A percentile compares a stretch with the other conserved stretches of the same genome.
phyloP scores from a whole-genome alignment of 2,797 vertebrate genomes.

The Melanotaenia boesemani region DNA sequence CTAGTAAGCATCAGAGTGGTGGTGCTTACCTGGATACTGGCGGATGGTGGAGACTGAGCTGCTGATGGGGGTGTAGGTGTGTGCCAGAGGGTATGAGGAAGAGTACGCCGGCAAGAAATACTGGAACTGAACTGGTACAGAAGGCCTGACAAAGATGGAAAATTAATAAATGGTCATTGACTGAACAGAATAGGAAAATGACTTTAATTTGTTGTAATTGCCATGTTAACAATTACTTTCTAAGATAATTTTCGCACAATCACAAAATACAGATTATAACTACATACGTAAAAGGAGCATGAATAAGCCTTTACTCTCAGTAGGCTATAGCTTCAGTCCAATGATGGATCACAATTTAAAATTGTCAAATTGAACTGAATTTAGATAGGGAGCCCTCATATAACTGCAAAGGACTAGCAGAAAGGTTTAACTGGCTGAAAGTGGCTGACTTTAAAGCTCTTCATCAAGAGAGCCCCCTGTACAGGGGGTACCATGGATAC shows the following conservation, averaged over 20 bases:
- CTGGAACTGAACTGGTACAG: conserved; percentile 96
- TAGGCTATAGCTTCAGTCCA: not conserved
- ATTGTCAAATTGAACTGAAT: not conserved
- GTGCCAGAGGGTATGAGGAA: conserved; percentile 92
- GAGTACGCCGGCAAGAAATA: conserved; percentile 95
- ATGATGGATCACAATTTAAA: not conserved
- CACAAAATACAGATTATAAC: too few species aligned
- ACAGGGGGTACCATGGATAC: too few species aligned
- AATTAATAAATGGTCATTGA: not conserved
- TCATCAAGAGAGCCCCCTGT: too few species aligned
- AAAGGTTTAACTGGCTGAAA: not conserved
- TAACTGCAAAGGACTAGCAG: too few species aligned
- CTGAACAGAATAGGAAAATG: not conserved
- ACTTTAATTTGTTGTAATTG: not conserved
- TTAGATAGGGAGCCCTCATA: not conserved
- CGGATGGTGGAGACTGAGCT: conserved; percentile 96
- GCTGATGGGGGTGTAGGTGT: conserved; percentile 97
- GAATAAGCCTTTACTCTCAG: not conserved
- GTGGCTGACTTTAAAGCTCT: too few species aligned
- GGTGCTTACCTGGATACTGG: conserved; percentile 91
- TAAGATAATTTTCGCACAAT: not conserved
- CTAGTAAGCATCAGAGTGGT: not conserved
- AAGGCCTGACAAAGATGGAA: conserved; percentile 80
- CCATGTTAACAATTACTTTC: not conserved
- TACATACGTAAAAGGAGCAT: too few species aligned